A percentile compares a stretch with the other conserved stretches of the same genome.
Evolutionary conservation across 2,888 invertebrate genomes (phyloP).

Genomic region (Cheilosia vulpina): DNA sequence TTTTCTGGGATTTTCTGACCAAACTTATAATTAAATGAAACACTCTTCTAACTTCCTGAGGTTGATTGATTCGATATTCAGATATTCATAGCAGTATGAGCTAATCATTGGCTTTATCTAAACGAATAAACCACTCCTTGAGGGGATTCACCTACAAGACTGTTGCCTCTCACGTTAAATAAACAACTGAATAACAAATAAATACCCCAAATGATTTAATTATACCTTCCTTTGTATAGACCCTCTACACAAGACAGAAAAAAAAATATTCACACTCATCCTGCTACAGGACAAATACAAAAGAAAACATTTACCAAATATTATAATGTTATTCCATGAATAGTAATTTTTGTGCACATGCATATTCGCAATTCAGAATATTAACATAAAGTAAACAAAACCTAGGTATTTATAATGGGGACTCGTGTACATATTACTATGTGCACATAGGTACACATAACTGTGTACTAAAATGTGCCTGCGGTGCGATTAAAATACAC

Average conservation of each 20-base stretch:
- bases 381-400: slow-evolving; percentile 54
- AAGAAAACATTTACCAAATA: slow-evolving; percentile 18
- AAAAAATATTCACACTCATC: slow-evolving; percentile 2
- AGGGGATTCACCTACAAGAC: neutral
- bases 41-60: too few species aligned
- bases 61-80: too few species aligned
- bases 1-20: too few species aligned
- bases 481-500: slow-evolving; percentile 27
- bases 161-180: neutral
- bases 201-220: slow-evolving; percentile 47
- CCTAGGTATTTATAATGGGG: slow-evolving; percentile 14
- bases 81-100: too few species aligned
- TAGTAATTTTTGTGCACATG: slow-evolving; percentile 64
- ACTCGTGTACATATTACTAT: neutral
- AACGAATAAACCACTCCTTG: too few species aligned
- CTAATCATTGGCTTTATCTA: too few species aligned
- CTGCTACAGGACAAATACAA: slow-evolving; percentile 17
- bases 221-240: slow-evolving; percentile 12
- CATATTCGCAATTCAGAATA: slow-evolving; percentile 62
- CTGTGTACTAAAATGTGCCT: neutral
- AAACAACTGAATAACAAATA: neutral
- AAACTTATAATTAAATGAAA: too few species aligned
- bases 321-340: slow-evolving; percentile 68
- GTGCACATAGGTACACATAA: neutral
- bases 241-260: neutral